Conservation (phyloP, 2,113 vertebrate genomes). For the Chaetodon trifascialis region DNA sequence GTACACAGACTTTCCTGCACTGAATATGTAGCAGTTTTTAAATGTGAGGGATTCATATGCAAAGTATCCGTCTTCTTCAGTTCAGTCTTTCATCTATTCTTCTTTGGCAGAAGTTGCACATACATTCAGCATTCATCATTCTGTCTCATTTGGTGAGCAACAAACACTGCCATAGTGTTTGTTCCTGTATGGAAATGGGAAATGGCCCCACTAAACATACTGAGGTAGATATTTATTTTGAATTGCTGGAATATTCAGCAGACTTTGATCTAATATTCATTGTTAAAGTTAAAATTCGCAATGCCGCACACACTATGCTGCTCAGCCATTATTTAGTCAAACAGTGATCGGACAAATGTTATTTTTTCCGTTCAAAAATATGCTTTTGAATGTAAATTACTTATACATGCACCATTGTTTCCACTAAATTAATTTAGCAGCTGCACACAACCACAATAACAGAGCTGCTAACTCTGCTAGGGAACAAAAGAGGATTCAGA, state of each 20-base stretch:
- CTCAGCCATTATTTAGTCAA: constrained; percentile 28
- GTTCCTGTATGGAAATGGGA: background rate
- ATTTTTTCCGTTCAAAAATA: constrained; percentile 14
- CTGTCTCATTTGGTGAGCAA: background rate
- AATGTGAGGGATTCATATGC: background rate
- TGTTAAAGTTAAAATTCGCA: background rate
- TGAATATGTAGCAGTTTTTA: background rate
- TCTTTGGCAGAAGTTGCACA: background rate
- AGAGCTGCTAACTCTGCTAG: constrained; percentile 20
- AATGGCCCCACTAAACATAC: background rate
- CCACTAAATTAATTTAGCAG: constrained; percentile 54
- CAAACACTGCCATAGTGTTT: background rate
- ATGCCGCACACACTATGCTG: background rate
- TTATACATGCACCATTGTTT: constrained; percentile 39
- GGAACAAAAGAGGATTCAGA: constrained; percentile 32
- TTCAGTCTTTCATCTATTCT: background rate
- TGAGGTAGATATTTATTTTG: background rate
- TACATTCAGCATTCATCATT: background rate
- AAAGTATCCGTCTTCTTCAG: background rate
- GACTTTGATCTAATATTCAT: constrained; percentile 31
- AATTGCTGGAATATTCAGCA: background rate
- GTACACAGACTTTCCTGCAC: background rate
- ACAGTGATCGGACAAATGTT: constrained; percentile 36
- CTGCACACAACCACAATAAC: constrained; percentile 10
- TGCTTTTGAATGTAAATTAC: constrained; percentile 32